Evolutionary conservation across 2,888 invertebrate species (phyloP).

Genomic region (Papilio elwesi): DNA sequence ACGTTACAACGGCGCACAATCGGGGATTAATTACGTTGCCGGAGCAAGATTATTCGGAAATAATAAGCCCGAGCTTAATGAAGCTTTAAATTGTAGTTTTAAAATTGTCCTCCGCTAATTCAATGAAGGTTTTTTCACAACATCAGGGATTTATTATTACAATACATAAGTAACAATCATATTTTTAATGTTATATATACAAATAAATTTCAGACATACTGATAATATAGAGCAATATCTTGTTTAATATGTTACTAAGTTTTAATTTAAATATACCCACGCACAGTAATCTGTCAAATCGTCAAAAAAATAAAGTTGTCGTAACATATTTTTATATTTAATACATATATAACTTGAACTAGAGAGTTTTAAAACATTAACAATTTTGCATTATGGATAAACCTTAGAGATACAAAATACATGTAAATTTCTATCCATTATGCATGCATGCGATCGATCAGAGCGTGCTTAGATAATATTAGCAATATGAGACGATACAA

Average conservation of each 20-base stretch:
- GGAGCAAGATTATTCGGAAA: slow-evolving; percentile 19
- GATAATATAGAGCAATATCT: no score
- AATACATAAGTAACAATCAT: no score
- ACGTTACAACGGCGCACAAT: slow-evolving; percentile 32
- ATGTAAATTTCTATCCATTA: slow-evolving; percentile 16
- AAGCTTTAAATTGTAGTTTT: neutral
- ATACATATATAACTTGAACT: no score
- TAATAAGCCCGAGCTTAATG: slow-evolving; percentile 11
- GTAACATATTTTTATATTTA: no score
- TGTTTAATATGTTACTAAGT: no score
- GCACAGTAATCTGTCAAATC: no score
- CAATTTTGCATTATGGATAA: neutral
- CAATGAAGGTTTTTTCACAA: neutral
- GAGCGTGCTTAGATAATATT: neutral
- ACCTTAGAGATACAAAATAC: neutral
- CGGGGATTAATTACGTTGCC: slow-evolving; percentile 17
- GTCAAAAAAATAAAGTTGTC: no score
- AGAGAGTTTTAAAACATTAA: neutral
- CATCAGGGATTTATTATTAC: no score
- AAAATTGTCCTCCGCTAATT: neutral
- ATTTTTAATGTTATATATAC: no score
- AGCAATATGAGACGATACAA: neutral
- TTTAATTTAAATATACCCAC: no score
- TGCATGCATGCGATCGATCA: neutral
- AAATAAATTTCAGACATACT: no score